Evolutionary conservation across 2,888 invertebrate species (phyloP).

Genomic region (Furcula furcula): DNA sequence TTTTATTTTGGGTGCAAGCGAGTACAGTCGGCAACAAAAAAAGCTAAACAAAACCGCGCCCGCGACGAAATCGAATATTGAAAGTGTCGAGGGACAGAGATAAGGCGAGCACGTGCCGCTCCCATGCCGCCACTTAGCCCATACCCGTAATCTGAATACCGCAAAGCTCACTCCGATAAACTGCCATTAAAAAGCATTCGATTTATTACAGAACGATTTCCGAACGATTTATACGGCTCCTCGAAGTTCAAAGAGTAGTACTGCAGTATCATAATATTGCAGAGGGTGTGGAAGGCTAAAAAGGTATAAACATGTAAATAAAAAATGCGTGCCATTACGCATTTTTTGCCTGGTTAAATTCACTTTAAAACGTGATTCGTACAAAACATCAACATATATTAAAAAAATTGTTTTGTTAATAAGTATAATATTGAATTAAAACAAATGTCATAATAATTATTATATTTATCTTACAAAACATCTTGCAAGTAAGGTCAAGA

Average conservation of each 20-base stretch:
- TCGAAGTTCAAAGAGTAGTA: conserved; percentile 28
- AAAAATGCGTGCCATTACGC: too few relatives aligned
- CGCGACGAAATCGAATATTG: conserved; percentile 76
- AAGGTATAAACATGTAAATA: too few relatives aligned
- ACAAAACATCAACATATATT: too few relatives aligned
- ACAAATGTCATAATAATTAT: too few relatives aligned
- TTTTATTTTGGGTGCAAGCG: conserved; percentile 38
- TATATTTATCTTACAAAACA: too few relatives aligned
- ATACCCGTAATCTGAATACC: conserved; percentile 77
- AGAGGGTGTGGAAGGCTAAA: too few relatives aligned
- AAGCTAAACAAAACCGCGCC: conserved; percentile 51
- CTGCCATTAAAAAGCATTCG: conserved; percentile 81
- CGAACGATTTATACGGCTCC: conserved; percentile 62
- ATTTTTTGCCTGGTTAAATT: too few relatives aligned
- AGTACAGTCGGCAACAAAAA: conserved; percentile 35
- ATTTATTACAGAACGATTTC: conserved; percentile 79
- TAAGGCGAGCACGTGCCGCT: conserved; percentile 75
- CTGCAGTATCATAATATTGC: too few relatives aligned
- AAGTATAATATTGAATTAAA: too few relatives aligned
- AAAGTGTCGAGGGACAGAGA: conserved; percentile 78
- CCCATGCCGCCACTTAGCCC: conserved; percentile 74
- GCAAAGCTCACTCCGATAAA: conserved; percentile 79
- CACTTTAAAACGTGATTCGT: too few relatives aligned
- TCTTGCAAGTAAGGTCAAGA: too few relatives aligned
- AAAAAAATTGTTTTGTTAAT: too few relatives aligned